These are phyloP conservation scores for Patella depressa DNA, from an alignment of 2,888 invertebrate genomes.

Conservation along the genomic window DNA sequence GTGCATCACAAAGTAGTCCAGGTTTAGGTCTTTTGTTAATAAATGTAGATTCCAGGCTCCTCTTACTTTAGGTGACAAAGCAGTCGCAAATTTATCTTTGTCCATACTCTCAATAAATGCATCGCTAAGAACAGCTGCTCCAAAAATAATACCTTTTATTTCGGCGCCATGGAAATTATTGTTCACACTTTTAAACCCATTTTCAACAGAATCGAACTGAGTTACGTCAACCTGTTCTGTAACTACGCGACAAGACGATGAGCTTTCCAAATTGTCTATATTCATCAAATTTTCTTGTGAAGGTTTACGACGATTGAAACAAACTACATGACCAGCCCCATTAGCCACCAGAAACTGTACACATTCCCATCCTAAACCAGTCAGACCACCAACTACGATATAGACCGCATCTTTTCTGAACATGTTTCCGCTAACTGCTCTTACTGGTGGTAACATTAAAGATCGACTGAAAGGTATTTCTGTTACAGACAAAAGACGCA, in stretches of 20 bases:
- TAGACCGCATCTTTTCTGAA: conserved; percentile 32
- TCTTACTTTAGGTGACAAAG: conserved; percentile 50
- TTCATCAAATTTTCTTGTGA: conserved; percentile 28
- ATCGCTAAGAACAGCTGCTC: conserved; percentile 49
- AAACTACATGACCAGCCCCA: conserved; percentile 41
- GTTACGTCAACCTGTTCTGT: conserved; percentile 44
- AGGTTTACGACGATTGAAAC: conserved; percentile 37
- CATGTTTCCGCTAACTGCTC: conserved; percentile 19
- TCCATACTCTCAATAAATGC: conserved; percentile 37
- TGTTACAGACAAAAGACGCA: too few relatives aligned
- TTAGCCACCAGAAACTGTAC: conserved; percentile 34
- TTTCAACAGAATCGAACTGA: conserved; percentile 34
- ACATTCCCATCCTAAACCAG: conserved; percentile 53
- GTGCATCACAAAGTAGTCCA: conserved; percentile 57
- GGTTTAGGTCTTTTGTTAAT: conserved; percentile 35
- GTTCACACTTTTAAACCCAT: conserved; percentile 31
- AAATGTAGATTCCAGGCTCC: conserved; percentile 58
- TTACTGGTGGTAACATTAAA: background rate
- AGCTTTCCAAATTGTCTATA: conserved; percentile 30
- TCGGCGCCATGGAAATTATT: conserved; percentile 20
- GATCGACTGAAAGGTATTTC: too few relatives aligned
- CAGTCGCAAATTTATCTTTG: conserved; percentile 35
- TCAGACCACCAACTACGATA: conserved; percentile 48
- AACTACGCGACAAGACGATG: conserved; percentile 32
- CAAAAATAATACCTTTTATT: conserved; percentile 53